A percentile compares a stretch with the other conserved stretches of the same genome.
phyloP scores from a whole-genome alignment of 2,797 vertebrate genomes.

The Otolemur crassicaudatus region DNA sequence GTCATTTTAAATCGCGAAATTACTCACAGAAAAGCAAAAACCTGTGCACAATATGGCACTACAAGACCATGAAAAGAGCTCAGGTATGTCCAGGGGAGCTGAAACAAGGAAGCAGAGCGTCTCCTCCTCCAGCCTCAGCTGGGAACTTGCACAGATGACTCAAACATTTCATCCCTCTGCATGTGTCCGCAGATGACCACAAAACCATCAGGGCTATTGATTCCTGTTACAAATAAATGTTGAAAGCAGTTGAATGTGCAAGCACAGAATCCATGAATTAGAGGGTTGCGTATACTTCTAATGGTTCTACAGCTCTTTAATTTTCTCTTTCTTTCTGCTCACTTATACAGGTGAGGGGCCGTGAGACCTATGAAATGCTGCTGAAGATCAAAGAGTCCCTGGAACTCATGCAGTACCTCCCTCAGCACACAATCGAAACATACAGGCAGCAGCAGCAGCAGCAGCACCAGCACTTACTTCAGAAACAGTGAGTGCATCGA shows the following conservation, averaged over 20 bases:
- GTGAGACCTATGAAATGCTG: constrained; percentile 98
- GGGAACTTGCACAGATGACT: neutral
- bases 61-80: neutral
- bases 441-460: constrained; percentile 99
- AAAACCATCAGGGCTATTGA: too few species aligned
- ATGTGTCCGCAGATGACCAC: neutral
- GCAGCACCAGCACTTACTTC: constrained; percentile 97
- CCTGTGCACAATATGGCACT: neutral
- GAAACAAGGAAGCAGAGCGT: neutral
- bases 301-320: neutral
- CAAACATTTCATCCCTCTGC: neutral
- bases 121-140: neutral
- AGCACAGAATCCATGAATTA: too few species aligned
- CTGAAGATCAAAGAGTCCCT: constrained; percentile 99
- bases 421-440: constrained; percentile 98
- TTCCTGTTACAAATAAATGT: neutral
- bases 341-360: constrained; percentile 93
- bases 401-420: constrained; percentile 99
- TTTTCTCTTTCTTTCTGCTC: neutral
- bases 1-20: neutral
- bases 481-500: constrained; percentile 97
- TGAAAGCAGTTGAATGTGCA: neutral
- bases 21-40: neutral
- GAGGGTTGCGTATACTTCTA: neutral
- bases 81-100: neutral